Percentiles rank a stretch among this genome's conserved stretches.
These are phyloP conservation scores for Sinocyclocheilus anshuiensis DNA, from an alignment of 2,113 vertebrate species.

Conservation along the genomic window DNA sequence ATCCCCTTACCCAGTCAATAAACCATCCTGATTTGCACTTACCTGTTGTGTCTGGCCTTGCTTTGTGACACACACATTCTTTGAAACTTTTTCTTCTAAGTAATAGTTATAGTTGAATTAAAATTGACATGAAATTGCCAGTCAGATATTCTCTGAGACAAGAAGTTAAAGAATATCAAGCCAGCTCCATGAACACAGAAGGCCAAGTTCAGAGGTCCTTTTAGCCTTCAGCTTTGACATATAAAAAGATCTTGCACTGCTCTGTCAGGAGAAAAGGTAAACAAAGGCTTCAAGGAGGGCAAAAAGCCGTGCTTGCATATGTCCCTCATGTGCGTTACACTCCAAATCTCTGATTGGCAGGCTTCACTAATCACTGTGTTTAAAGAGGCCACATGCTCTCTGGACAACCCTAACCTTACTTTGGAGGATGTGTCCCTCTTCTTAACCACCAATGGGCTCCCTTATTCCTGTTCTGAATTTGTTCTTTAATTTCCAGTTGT, in stretches of 20 bases:
- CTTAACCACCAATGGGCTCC: conserved; percentile 17
- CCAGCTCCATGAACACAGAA: conserved; percentile 22
- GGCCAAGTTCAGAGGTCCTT: conserved; percentile 28
- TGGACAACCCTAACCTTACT: conserved; percentile 48
- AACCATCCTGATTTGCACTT: no score
- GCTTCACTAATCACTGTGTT: conserved; percentile 36
- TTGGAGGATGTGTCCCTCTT: conserved; percentile 27
- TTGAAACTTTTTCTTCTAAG: conserved; percentile 6
- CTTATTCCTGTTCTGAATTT: conserved; percentile 55
- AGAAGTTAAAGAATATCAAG: conserved; percentile 38
- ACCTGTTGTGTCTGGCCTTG: no score
- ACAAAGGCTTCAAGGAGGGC: conserved; percentile 3
- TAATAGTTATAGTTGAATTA: not conserved
- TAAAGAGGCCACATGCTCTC: conserved; percentile 40
- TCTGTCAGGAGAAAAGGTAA: not conserved
- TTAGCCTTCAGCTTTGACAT: conserved; percentile 8
- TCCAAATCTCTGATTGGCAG: conserved; percentile 40
- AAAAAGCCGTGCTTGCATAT: conserved; percentile 11
- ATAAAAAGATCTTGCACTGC: not conserved
- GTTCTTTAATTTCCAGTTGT: conserved; percentile 54
- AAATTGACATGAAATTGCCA: conserved; percentile 33
- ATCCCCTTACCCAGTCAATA: no score
- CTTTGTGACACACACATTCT: conserved; percentile 10
- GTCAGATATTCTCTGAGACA: conserved; percentile 40
- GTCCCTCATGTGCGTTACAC: not conserved